A percentile compares a stretch with the other conserved stretches of the same genome.
phyloP scores from a whole-genome alignment of 2,888 invertebrate genomes.

The Epistrophe grossulariae region DNA sequence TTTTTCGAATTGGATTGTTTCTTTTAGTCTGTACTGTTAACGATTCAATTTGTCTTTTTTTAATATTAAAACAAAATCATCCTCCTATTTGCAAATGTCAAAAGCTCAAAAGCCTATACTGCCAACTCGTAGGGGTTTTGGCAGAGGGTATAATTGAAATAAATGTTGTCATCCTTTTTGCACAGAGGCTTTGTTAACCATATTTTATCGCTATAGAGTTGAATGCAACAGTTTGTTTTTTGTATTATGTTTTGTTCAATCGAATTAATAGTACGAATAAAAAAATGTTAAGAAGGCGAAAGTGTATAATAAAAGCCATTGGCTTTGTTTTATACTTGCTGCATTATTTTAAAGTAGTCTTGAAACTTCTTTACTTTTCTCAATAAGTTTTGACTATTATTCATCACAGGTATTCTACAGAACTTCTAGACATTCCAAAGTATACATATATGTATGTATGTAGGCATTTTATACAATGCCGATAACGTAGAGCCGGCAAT shows the following conservation, averaged over 20 bases:
- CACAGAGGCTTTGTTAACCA: constrained; percentile 9
- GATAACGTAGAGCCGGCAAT: no score
- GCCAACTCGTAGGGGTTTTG: constrained; percentile 25
- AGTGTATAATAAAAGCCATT: constrained; percentile 52
- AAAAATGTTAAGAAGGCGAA: constrained; percentile 11
- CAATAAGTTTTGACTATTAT: background rate
- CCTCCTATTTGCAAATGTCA: background rate
- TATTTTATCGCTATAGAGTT: constrained; percentile 12
- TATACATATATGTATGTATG: no score
- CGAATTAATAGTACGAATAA: background rate
- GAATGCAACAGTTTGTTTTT: constrained; percentile 59
- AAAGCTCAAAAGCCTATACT: background rate
- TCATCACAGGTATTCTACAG: no score
- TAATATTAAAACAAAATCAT: background rate
- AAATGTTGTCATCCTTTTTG: constrained; percentile 23
- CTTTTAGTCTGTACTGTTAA: background rate
- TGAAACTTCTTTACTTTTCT: background rate
- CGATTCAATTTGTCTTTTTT: background rate
- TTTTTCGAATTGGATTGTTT: background rate
- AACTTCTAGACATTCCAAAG: no score
- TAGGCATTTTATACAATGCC: no score
- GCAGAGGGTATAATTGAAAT: constrained; percentile 14
- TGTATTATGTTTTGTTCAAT: constrained; percentile 27
- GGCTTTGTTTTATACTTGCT: constrained; percentile 44
- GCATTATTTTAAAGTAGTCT: background rate